Conservation (phyloP, 2,888 invertebrate species). For the Chrysina gloriosa region DNA sequence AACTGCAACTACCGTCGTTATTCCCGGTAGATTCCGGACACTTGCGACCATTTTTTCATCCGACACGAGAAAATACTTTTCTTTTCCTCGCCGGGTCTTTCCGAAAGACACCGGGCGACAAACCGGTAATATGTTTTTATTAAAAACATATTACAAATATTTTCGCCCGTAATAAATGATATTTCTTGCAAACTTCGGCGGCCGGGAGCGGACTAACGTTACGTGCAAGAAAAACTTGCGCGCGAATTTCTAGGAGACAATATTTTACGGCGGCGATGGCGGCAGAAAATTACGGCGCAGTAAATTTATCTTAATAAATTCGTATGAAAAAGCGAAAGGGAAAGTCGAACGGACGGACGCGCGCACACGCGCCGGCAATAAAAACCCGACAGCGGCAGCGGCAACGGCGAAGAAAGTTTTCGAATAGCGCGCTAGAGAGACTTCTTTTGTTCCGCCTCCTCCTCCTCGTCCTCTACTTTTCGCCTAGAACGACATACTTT, state of each 20-base stretch:
- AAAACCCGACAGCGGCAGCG: neutral
- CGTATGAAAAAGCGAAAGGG: slow-evolving; percentile 38
- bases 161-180: slow-evolving; percentile 34
- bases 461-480: neutral
- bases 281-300: slow-evolving; percentile 38
- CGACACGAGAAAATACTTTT: no score
- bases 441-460: neutral
- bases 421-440: neutral
- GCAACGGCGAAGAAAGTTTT: slow-evolving; percentile 6
- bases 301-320: slow-evolving; percentile 44
- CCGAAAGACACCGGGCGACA: slow-evolving; percentile 17
- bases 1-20: no score
- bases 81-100: no score
- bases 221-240: slow-evolving; percentile 29
- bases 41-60: no score
- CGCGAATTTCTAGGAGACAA: slow-evolving; percentile 38
- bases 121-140: slow-evolving; percentile 30
- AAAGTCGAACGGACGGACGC: slow-evolving; percentile 31
- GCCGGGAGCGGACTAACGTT: neutral
- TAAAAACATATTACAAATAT: no score
- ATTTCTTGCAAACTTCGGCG: slow-evolving; percentile 17
- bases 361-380: neutral
- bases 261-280: slow-evolving; percentile 40
- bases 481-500: neutral
- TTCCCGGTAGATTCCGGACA: no score